Percentiles rank a stretch among this genome's conserved stretches.
phyloP scores from a whole-genome alignment of 2,888 invertebrate genomes.

The Corythucha ciliata region DNA sequence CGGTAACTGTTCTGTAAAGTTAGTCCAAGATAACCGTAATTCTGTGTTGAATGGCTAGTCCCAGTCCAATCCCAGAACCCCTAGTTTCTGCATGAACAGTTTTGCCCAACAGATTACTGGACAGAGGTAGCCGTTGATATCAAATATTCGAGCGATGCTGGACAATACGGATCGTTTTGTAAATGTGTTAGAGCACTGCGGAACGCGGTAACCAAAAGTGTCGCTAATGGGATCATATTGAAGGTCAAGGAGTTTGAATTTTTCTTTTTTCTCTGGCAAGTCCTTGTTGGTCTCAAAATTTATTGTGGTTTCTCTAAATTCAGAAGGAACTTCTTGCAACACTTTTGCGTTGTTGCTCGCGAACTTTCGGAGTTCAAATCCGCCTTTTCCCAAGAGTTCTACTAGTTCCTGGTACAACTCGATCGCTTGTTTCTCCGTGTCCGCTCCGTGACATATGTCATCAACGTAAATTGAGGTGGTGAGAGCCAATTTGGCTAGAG shows the following conservation, averaged over 20 bases:
- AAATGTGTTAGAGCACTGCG: background rate
- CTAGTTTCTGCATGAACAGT: conserved; percentile 30
- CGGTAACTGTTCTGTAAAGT: too few relatives aligned
- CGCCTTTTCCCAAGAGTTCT: conserved; percentile 14
- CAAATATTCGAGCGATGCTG: conserved; percentile 24
- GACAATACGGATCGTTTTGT: conserved; percentile 25
- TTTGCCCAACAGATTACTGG: conserved; percentile 29
- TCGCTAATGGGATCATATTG: conserved; percentile 27
- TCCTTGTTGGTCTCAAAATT: too few relatives aligned
- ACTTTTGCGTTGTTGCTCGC: conserved; percentile 6
- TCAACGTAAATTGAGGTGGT: conserved; percentile 17
- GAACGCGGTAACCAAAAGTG: conserved; percentile 19
- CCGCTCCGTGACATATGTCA: conserved; percentile 20
- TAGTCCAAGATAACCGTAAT: too few relatives aligned
- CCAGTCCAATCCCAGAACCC: conserved; percentile 30
- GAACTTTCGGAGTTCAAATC: conserved; percentile 22
- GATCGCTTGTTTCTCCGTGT: conserved; percentile 5
- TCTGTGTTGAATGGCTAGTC: conserved; percentile 31
- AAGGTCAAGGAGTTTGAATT: conserved; percentile 29
- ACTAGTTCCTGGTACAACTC: conserved; percentile 17
- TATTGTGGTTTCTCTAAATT: too few relatives aligned
- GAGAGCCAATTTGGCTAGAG: conserved; percentile 24
- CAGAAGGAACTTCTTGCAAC: background rate
- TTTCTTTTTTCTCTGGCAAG: background rate
- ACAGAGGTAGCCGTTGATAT: too few relatives aligned